These are phyloP conservation scores for Corythornis madagascariensis DNA, from an alignment of 2,113 vertebrate species.

Conservation along the genomic window DNA sequence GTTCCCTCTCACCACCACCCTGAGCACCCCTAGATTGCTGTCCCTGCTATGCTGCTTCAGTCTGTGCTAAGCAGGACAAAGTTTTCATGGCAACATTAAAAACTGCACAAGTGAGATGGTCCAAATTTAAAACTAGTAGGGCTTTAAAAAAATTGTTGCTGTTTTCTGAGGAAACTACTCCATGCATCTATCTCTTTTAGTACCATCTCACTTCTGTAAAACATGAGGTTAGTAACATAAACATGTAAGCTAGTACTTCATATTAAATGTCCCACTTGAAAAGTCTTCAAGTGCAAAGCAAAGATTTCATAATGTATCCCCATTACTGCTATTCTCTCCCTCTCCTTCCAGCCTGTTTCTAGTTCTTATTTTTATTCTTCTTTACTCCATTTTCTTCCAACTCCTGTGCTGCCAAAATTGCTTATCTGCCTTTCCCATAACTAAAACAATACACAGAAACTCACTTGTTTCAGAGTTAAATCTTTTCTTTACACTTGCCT, in stretches of 20 bases:
- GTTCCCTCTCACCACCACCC: accelerated
- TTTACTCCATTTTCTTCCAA: neutral
- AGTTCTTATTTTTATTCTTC: neutral
- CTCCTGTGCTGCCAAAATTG: neutral
- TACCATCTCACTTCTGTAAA: neutral
- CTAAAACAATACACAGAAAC: neutral
- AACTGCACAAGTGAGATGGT: neutral
- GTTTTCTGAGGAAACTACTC: neutral
- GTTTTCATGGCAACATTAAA: neutral
- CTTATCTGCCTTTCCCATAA: neutral
- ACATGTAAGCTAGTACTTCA: neutral
- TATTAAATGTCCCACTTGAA: neutral
- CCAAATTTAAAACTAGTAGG: neutral
- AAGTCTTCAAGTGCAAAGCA: neutral
- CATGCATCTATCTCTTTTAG: neutral
- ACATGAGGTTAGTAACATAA: neutral
- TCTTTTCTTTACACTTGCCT: neutral
- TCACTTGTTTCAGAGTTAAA: neutral
- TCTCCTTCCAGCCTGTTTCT: neutral
- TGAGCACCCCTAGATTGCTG: neutral
- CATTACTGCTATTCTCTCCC: neutral
- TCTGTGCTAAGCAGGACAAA: neutral
- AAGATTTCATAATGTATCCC: neutral
- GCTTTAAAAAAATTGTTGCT: neutral
- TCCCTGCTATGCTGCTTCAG: neutral